These are phyloP conservation scores for Petrosia ficiformis DNA, from an alignment of 37 sponge, comb jelly and placozoan genomes.

Conservation along the genomic window DNA sequence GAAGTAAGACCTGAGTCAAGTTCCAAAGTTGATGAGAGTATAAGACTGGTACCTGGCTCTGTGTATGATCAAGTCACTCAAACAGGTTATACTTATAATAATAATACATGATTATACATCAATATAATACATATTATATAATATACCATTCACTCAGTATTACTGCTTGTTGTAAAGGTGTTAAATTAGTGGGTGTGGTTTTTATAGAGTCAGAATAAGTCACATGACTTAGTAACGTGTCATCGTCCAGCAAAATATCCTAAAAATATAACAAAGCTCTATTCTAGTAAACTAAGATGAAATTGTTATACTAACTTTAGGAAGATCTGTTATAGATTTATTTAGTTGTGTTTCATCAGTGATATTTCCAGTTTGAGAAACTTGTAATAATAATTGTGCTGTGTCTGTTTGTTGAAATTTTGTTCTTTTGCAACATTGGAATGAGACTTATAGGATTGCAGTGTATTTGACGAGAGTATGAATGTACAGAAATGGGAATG, in stretches of 20 bases:
- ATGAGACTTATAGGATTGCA: no score
- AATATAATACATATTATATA: no score
- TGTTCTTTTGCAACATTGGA: constrained; percentile 87
- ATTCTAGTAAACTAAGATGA: background rate
- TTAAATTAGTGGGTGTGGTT: constrained; percentile 6
- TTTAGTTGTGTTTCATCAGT: background rate
- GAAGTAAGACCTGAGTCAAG: no score
- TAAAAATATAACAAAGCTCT: no score
- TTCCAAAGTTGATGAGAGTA: no score
- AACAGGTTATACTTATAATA: background rate
- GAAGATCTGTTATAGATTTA: background rate
- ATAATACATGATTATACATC: no score
- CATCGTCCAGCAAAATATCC: constrained; percentile 69
- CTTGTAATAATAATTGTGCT: constrained; percentile 74
- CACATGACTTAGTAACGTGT: constrained; percentile 71
- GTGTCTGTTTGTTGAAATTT: constrained; percentile 69
- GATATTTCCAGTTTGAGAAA: constrained; percentile 1
- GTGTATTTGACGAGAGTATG: no score
- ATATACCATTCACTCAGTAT: constrained; percentile 72
- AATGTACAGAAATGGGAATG: no score
- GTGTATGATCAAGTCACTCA: no score
- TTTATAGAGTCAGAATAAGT: constrained; percentile 20
- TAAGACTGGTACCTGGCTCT: no score
- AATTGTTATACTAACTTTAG: background rate
- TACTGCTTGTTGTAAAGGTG: constrained; percentile 72